These are phyloP conservation scores for Halcyon malimbica DNA, from an alignment of 2,113 vertebrate genomes.

Conservation along the genomic window DNA sequence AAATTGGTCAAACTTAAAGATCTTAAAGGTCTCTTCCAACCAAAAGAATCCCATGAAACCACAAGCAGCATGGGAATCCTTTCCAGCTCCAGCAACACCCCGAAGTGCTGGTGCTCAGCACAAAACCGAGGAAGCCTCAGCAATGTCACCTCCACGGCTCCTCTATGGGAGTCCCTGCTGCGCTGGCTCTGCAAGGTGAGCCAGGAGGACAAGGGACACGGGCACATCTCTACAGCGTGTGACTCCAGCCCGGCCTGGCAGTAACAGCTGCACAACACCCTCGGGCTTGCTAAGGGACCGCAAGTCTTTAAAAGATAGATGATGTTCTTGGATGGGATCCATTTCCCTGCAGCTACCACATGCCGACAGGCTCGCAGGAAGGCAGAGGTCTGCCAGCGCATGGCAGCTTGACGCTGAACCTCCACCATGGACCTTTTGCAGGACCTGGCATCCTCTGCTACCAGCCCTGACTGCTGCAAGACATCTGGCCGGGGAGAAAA, in stretches of 20 bases:
- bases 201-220: not conserved
- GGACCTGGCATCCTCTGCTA: not conserved
- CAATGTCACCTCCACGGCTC: not conserved
- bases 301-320: slow-evolving; percentile 50
- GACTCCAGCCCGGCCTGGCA: not conserved
- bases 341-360: not conserved
- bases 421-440: not conserved
- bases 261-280: slow-evolving; percentile 33
- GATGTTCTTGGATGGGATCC: slow-evolving; percentile 50
- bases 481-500: not conserved
- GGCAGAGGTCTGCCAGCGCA: not conserved
- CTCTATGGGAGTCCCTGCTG: not conserved
- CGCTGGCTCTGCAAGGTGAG: not conserved
- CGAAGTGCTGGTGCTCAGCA: not conserved
- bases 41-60: not conserved
- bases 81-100: not conserved
- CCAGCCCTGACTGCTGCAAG: not conserved
- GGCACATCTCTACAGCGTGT: not conserved
- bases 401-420: not conserved
- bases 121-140: not conserved
- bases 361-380: not conserved
- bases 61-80: not conserved
- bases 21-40: not conserved
- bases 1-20: not conserved
- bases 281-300: not conserved